A percentile compares a stretch with the other conserved stretches of the same genome.
Evolutionary conservation across 2,888 invertebrate species (phyloP).

Genomic region (Taenaris catops): DNA sequence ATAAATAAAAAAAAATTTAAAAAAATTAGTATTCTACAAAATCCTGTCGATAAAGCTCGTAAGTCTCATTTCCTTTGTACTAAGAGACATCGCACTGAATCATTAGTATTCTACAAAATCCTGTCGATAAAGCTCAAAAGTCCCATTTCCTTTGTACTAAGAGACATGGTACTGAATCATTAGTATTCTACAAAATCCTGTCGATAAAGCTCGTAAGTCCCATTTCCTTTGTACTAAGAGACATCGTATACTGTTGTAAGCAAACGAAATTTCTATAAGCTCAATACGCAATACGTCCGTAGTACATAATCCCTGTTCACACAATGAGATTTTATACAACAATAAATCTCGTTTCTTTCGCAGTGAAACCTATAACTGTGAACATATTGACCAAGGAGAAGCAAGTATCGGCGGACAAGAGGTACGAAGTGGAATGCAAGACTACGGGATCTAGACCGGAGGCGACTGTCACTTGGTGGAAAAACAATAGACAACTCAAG

Average conservation of each 20-base stretch:
- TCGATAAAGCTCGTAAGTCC: too few relatives aligned
- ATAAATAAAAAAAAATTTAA: too few relatives aligned
- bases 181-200: too few relatives aligned
- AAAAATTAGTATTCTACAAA: too few relatives aligned
- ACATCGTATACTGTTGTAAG: too few relatives aligned
- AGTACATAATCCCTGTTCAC: slow-evolving; percentile 8
- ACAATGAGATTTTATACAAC: slow-evolving; percentile 10
- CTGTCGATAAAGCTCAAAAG: too few relatives aligned
- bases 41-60: too few relatives aligned
- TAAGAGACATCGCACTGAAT: too few relatives aligned
- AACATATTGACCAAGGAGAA: slow-evolving; percentile 91
- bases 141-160: slow-evolving; percentile 6
- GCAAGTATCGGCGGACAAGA: slow-evolving; percentile 90
- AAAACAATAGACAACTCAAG: slow-evolving; percentile 89
- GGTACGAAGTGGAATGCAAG: slow-evolving; percentile 92
- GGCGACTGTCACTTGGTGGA: slow-evolving; percentile 94
- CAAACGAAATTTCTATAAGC: slow-evolving; percentile 7
- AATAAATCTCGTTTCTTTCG: slow-evolving; percentile 38
- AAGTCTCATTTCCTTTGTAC: slow-evolving; percentile 6
- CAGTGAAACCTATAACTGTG: slow-evolving; percentile 93
- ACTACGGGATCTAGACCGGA: slow-evolving; percentile 92
- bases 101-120: too few relatives aligned
- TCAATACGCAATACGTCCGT: slow-evolving; percentile 10
- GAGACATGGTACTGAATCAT: too few relatives aligned
- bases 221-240: slow-evolving; percentile 6